Percentiles rank a stretch among this genome's conserved stretches.
These are phyloP conservation scores for Brachionus paranguensis DNA, from an alignment of 1,140 invertebrate genomes.

Conservation along the genomic window DNA sequence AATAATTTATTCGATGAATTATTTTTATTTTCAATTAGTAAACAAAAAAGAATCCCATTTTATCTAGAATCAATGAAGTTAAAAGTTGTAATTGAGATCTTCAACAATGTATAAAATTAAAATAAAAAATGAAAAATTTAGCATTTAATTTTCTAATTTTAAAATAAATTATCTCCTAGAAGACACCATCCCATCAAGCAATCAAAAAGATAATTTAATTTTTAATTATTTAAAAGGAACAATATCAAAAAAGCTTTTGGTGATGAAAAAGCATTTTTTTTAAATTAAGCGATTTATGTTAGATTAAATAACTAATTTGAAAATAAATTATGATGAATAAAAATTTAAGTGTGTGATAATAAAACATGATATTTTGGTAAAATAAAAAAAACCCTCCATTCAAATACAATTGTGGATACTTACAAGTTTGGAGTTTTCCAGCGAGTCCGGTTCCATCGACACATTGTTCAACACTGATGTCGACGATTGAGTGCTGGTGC, in stretches of 20 bases:
- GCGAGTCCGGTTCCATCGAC: neutral
- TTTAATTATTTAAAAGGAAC: neutral
- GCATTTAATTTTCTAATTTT: too few species aligned
- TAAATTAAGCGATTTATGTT: neutral
- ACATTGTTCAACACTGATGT: neutral
- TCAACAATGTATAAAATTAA: too few species aligned
- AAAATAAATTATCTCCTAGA: neutral
- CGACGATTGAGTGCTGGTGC: slow-evolving; percentile 1
- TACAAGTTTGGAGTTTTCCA: neutral
- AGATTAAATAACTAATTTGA: neutral
- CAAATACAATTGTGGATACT: neutral
- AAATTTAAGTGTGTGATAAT: neutral
- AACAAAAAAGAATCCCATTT: too few species aligned
- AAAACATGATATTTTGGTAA: neutral
- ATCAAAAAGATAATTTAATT: neutral
- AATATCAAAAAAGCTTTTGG: neutral
- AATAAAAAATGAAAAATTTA: too few species aligned
- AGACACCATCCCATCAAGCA: neutral
- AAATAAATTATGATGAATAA: neutral
- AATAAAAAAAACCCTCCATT: neutral
- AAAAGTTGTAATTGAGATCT: too few species aligned
- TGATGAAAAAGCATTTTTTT: neutral
- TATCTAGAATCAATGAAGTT: too few species aligned
- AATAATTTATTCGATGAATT: too few species aligned
- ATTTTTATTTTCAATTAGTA: too few species aligned